Conservation (phyloP, 2,113 vertebrate genomes). For the Coptodon bakossiorum region DNA sequence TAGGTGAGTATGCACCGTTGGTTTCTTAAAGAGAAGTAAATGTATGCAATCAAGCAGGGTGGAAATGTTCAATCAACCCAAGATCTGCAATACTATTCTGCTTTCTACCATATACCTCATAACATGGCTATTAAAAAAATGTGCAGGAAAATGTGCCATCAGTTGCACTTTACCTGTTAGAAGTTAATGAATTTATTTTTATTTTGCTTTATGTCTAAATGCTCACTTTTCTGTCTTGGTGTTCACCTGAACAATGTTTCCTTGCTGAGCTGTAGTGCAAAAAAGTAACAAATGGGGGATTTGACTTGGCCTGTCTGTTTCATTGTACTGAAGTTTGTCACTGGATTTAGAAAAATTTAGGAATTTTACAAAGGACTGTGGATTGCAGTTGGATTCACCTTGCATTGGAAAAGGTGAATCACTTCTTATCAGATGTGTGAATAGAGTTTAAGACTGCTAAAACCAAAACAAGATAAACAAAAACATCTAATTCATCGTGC, state of each 20-base stretch:
- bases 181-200: background rate
- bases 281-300: background rate
- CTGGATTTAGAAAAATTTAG: background rate
- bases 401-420: background rate
- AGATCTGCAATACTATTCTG: background rate
- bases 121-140: background rate
- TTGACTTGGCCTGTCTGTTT: background rate
- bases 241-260: background rate
- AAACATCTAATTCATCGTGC: accelerated
- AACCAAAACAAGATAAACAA: background rate
- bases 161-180: background rate
- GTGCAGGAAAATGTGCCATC: background rate
- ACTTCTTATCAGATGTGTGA: background rate
- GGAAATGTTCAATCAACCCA: background rate
- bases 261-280: background rate
- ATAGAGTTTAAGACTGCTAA: background rate
- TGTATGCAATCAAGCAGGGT: background rate
- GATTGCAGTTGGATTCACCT: background rate
- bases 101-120: background rate
- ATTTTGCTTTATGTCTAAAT: background rate
- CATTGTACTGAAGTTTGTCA: background rate
- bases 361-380: background rate
- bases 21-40: background rate
- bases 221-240: background rate
- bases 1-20: background rate